Evolutionary conservation across 2,888 invertebrate genomes (phyloP), one percentile per base, ranked within the genome.

Genomic region (Macrophya alboannulata): DNA sequence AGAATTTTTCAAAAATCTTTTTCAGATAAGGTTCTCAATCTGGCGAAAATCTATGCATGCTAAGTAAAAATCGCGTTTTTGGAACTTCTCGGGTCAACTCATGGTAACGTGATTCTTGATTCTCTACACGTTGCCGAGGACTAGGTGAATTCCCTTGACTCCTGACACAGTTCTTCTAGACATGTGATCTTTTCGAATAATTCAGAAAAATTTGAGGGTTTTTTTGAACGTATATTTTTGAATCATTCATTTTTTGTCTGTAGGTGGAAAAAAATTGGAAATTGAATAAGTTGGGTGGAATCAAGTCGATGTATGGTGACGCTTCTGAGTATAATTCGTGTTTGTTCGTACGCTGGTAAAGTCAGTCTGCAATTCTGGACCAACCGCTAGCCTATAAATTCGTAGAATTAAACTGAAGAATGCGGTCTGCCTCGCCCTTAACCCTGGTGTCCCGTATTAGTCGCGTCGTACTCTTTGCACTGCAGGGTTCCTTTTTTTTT

Each of bases 321-420:
- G 68, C 31, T 68, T 37, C 17, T 37, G 0, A 25, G 17, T 6
- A 68, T 17, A 37, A 68, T 37, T 68, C 37, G 31, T 43, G 72
- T 74, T 45, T 43, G 4, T 45, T 74, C 9, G 43, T 40, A 15
- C 71, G 43, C 21, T n/a, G 72, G 72, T 43, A 45, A 74, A n/a
- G 45, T 43, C 43, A 43, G 81, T 59, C 43, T 62, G 89, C 89
- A 90, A 90, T 90, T 90, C 89, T 89, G 88, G 88, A 89, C 87
- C 89, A 89, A 90, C 90, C 89, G 89, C 87, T 89, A 89, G 90
- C 90, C 91, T 92, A 93, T 93, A 93, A 93, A 93, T 93, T 93
- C 92, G 91, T 92, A 91, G 93, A 93, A 93, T 93, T 93, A 93
- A 93, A 93, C 93, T 93, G 92, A 93, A 93, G 93, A 93, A 93